Base-by-base conservation (phyloP, 1,140 invertebrate species). In the Musca domestica region DNA sequence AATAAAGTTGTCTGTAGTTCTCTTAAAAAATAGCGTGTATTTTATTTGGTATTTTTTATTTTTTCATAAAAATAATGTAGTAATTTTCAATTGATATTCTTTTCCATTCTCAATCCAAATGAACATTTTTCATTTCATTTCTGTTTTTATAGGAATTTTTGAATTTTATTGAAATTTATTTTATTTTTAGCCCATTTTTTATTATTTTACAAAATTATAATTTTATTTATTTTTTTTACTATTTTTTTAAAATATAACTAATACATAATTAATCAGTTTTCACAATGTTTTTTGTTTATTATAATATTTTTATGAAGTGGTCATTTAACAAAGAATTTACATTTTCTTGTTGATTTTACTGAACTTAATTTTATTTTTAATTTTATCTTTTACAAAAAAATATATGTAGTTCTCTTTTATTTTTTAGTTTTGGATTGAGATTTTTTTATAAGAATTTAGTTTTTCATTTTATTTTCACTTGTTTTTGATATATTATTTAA, bases 371-470 rank as follows among this genome's bases (percentile, higher is more conserved):
- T n/a, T n/a, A 70, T 69, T 76, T 73, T 70, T 67, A 47, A 67
- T 70, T 74, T 72, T 75, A 70, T 73, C 74, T 69, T 66, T 68
- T 20, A 15, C 6, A 56, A 23, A 2, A 56, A 25, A 56, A 25
- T 23, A 56, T 20, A 17, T 52, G 49, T 56, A 23, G 20, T 54
- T 9, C 3, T 46, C 10, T 15, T 46, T 9, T 9, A 12, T 1
- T 46, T 65, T 71, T 64, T 72, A 51, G 64, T 46, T 67, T 67
- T 70, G 66, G 54, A 67, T 71, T 70, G 68, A 67, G 63, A 64
- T 68, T 61, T 74, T 70, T 68, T 76, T 76, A 76, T 66, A 70
- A 77, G 70, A 66, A 52, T 68, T 49, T 65, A 64, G 20, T 65
- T 20, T 67, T 71, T n/a, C 41, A 65, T 46, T 69, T 73, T 64